Conservation (phyloP, 2,113 vertebrate species). For the Gyps fulvus region DNA sequence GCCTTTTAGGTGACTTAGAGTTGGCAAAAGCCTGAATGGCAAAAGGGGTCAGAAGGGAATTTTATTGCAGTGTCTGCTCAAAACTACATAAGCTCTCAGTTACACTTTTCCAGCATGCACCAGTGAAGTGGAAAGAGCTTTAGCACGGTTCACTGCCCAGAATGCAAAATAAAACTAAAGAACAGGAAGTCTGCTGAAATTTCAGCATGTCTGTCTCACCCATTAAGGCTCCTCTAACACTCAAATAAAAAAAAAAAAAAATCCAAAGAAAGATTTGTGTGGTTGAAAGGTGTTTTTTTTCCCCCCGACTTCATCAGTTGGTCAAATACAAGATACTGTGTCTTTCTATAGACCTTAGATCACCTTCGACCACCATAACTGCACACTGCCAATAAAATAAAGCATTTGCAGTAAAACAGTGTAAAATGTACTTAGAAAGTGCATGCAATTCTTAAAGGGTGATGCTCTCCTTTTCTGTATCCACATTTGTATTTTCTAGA, state of each 20-base stretch:
- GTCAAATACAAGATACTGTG: not conserved
- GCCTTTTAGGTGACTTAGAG: not conserved
- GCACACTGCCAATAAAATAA: not conserved
- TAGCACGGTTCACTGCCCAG: not conserved
- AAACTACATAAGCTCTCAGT: conserved; percentile 25
- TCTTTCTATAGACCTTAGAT: not conserved
- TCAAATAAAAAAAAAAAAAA: not conserved
- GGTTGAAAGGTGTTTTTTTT: not conserved
- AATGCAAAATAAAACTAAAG: conserved; percentile 52
- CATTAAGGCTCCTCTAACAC: not conserved
- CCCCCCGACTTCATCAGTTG: not conserved
- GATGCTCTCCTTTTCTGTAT: not conserved
- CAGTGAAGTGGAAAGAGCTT: conserved; percentile 25
- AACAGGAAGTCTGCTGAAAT: conserved; percentile 18
- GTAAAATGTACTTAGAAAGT: not conserved
- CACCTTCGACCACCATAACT: not conserved
- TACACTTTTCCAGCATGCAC: not conserved
- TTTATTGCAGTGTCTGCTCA: conserved; percentile 29
- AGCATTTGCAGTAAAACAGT: not conserved
- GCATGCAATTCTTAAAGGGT: not conserved
- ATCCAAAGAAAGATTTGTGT: not conserved
- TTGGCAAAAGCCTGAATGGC: not conserved
- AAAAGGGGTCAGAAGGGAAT: conserved; percentile 21
- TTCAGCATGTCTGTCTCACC: not conserved
- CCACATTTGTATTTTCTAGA: not conserved